These are phyloP conservation scores for Mus pahari DNA, from an alignment of 2,113 vertebrate species.

Conservation along the genomic window DNA sequence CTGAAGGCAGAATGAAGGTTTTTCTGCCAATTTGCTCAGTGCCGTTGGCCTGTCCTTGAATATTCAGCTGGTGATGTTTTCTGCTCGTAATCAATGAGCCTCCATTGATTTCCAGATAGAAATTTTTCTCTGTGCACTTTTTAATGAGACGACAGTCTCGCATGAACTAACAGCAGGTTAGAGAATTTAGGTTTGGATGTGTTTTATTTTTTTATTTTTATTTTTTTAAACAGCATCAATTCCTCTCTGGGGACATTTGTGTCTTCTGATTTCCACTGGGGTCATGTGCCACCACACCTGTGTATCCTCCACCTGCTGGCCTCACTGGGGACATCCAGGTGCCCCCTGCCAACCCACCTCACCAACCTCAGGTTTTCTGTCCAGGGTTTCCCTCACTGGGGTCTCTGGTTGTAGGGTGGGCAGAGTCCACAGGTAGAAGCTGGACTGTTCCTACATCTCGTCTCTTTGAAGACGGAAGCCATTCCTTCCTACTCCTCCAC, in stretches of 20 bases:
- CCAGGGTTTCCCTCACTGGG: too few relatives aligned
- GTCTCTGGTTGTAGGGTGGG: background rate
- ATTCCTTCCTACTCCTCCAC: background rate
- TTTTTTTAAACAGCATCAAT: background rate
- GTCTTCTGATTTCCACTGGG: background rate
- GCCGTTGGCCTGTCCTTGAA: background rate
- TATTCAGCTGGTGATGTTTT: conserved; percentile 7
- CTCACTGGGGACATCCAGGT: background rate
- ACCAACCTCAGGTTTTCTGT: background rate
- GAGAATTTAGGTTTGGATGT: background rate
- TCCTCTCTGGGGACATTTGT: background rate
- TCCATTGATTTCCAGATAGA: conserved; percentile 58
- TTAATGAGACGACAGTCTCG: background rate
- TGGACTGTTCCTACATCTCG: background rate
- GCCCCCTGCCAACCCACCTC: background rate
- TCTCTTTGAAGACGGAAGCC: background rate
- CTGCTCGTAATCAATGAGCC: conserved; percentile 11
- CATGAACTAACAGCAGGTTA: background rate
- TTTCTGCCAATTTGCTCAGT: background rate
- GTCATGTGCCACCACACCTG: too few relatives aligned
- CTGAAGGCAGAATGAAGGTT: background rate
- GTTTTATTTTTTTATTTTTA: background rate
- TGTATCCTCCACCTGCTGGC: background rate
- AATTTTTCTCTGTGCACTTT: background rate
- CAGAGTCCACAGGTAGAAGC: background rate